Evolutionary conservation across 2,888 invertebrate species (phyloP).

Genomic region (Phalera bucephala): DNA sequence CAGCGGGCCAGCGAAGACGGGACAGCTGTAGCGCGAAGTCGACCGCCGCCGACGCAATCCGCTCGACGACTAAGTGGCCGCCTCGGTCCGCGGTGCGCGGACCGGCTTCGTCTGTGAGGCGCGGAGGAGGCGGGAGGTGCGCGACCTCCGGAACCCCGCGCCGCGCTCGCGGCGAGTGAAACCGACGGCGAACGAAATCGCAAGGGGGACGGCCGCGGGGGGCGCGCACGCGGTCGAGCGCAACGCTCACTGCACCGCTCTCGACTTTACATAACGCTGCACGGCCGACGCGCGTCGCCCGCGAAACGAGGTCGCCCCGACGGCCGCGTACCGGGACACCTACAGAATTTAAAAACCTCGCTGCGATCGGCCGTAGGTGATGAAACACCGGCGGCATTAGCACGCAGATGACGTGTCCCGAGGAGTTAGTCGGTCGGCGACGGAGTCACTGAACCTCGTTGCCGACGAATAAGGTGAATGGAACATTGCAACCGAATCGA

Average conservation of each 20-base stretch:
- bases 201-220: slow-evolving; percentile 45
- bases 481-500: slow-evolving; percentile 75
- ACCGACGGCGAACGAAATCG: slow-evolving; percentile 61
- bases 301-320: slow-evolving; percentile 71
- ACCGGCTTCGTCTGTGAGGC: slow-evolving; percentile 54
- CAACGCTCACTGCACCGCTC: slow-evolving; percentile 72
- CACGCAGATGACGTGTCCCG: slow-evolving; percentile 72
- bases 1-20: slow-evolving; percentile 32
- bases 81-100: slow-evolving; percentile 41
- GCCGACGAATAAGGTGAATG: slow-evolving; percentile 78
- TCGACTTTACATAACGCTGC: slow-evolving; percentile 77
- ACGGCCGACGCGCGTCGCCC: slow-evolving; percentile 42
- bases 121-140: slow-evolving; percentile 64
- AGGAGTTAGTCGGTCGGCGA: slow-evolving; percentile 67
- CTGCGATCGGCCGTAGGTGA: slow-evolving; percentile 56
- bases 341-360: slow-evolving; percentile 69
- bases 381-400: slow-evolving; percentile 68
- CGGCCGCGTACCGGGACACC: slow-evolving; percentile 58
- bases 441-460: slow-evolving; percentile 78
- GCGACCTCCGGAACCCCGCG: slow-evolving; percentile 73
- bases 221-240: slow-evolving; percentile 75
- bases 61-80: slow-evolving; percentile 75
- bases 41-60: slow-evolving; percentile 71
- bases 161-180: slow-evolving; percentile 60
- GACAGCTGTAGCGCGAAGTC: slow-evolving; percentile 38